Evolutionary conservation across 2,113 vertebrate genomes (phyloP).

Genomic region (Nyctereutes procyonoides): DNA sequence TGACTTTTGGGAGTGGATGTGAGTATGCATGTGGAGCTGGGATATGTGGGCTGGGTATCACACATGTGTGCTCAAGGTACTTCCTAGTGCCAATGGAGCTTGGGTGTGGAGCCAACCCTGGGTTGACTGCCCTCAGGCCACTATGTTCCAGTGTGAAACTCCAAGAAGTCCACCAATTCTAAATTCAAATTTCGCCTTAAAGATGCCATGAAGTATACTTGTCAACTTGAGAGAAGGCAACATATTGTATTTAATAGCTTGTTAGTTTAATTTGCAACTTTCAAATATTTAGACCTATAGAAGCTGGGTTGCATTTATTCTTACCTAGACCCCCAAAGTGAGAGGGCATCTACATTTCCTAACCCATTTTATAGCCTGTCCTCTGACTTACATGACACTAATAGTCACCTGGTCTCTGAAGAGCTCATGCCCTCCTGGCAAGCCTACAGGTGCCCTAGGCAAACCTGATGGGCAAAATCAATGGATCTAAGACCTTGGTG

Average conservation of each 20-base stretch:
- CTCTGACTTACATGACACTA: not conserved
- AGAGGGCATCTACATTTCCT: not conserved
- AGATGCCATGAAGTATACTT: not conserved
- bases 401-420: not conserved
- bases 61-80: not conserved
- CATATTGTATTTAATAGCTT: not conserved
- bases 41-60: not conserved
- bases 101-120: not conserved
- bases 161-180: not conserved
- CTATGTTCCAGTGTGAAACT: not conserved
- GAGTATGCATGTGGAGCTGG: not conserved
- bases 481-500: not conserved
- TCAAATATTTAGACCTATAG: not conserved
- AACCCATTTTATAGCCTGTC: not conserved
- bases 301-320: not conserved
- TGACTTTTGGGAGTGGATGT: not conserved
- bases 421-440: not conserved
- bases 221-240: not conserved
- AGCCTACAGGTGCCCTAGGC: not conserved
- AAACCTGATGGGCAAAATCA: not conserved
- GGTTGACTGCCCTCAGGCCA: not conserved
- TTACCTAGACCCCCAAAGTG: not conserved
- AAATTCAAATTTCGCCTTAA: constrained; percentile 12
- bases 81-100: not conserved
- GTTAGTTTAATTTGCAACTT: not conserved